A percentile compares a stretch with the other conserved stretches of the same genome.
Evolutionary conservation across 1,140 invertebrate genomes (phyloP).

Genomic region (Cyclargus thomasi): DNA sequence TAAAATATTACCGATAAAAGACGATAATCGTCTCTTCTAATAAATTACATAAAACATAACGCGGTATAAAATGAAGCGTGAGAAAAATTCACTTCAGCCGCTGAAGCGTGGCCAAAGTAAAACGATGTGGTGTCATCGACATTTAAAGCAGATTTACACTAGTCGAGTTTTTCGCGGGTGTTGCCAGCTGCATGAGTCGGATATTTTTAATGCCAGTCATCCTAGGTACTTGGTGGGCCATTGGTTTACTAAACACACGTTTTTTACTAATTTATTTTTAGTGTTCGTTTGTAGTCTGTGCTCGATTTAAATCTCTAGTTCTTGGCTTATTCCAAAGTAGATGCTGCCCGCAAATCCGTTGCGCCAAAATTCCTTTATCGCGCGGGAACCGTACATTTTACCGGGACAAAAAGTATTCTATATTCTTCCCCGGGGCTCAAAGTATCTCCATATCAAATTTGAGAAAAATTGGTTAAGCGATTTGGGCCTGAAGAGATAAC

Average conservation of each 20-base stretch:
- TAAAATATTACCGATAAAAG: neutral
- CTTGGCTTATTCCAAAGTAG: no score
- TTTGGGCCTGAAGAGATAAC: no score
- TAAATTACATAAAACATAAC: constrained; percentile 15
- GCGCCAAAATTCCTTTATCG: no score
- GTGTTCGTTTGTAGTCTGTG: no score
- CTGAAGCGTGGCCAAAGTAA: constrained; percentile 38
- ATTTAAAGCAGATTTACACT: constrained; percentile 18
- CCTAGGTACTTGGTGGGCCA: neutral
- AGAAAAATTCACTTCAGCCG: constrained; percentile 38
- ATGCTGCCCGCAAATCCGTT: no score
- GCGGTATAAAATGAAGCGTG: constrained; percentile 31
- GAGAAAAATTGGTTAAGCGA: no score
- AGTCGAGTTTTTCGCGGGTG: neutral
- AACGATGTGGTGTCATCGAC: constrained; percentile 35
- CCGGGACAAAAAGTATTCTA: no score
- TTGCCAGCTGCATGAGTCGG: constrained; percentile 14
- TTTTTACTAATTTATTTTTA: no score
- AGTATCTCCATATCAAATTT: no score
- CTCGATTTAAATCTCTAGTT: no score
- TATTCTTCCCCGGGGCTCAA: no score
- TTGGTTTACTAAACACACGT: neutral
- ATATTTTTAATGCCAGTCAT: neutral
- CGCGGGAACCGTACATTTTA: no score
- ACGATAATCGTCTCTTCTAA: neutral